Evolutionary conservation across 2,888 invertebrate species (phyloP).

Genomic region (Cryptocephalus moraei): DNA sequence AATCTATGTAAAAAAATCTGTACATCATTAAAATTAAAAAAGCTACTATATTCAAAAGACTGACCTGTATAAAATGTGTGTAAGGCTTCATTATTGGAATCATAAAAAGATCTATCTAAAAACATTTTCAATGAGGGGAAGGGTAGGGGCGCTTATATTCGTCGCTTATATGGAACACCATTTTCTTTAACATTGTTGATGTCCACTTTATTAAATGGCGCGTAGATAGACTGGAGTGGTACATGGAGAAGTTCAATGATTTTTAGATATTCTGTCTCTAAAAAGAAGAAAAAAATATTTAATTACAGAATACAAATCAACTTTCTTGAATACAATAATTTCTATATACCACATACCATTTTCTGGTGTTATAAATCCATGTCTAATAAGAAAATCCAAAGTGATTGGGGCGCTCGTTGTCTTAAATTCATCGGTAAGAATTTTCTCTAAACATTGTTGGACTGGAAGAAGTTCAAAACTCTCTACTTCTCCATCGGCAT

Average conservation of each 20-base stretch:
- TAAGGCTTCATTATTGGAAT: too few relatives aligned
- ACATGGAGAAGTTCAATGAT: slow-evolving; percentile 80
- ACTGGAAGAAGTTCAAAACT: slow-evolving; percentile 80
- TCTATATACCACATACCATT: slow-evolving; percentile 52
- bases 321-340: not conserved
- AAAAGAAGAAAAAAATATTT: slow-evolving; percentile 32
- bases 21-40: too few relatives aligned
- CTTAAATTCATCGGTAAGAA: slow-evolving; percentile 79
- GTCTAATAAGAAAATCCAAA: slow-evolving; percentile 85
- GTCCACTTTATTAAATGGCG: not conserved
- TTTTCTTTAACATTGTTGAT: too few relatives aligned
- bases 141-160: too few relatives aligned
- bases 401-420: slow-evolving; percentile 88
- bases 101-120: too few relatives aligned
- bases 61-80: too few relatives aligned
- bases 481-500: slow-evolving; percentile 91
- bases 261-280: slow-evolving; percentile 76
- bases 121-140: too few relatives aligned
- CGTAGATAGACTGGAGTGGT: slow-evolving; percentile 72
- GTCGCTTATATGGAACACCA: too few relatives aligned
- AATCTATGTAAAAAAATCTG: too few relatives aligned
- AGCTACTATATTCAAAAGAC: too few relatives aligned
- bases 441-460: slow-evolving; percentile 69
- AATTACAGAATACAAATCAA: too few relatives aligned
- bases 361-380: slow-evolving; percentile 80